Conservation (phyloP, 2,113 vertebrate genomes). For the Cairina moschata region DNA sequence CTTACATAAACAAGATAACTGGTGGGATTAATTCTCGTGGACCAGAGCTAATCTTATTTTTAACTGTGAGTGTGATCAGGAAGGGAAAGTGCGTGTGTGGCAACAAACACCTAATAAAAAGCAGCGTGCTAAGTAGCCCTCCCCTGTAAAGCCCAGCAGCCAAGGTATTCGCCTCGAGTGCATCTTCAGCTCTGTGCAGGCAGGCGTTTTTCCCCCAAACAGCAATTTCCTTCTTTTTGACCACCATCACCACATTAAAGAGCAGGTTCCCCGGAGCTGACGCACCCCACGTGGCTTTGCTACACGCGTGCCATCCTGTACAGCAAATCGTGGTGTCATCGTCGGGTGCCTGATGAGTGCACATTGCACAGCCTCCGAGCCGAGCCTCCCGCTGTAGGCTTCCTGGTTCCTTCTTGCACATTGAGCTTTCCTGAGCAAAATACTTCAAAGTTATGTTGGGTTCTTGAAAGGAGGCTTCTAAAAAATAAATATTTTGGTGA, state of each 20-base stretch:
- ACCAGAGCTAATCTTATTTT: slow-evolving; percentile 65
- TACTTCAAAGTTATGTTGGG: background rate
- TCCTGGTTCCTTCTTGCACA: background rate
- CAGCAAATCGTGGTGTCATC: background rate
- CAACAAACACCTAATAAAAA: slow-evolving; percentile 1
- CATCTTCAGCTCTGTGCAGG: background rate
- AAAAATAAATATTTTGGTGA: background rate
- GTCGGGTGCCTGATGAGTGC: slow-evolving; percentile 4
- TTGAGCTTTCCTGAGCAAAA: background rate
- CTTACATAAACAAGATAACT: slow-evolving; percentile 68
- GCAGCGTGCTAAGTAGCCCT: background rate
- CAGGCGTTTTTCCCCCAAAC: background rate
- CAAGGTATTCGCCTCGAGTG: background rate
- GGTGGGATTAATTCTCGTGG: slow-evolving; percentile 53
- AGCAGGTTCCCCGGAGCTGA: background rate
- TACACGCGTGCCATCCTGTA: background rate
- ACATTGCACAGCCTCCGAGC: background rate
- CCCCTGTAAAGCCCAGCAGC: background rate
- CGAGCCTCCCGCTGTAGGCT: background rate
- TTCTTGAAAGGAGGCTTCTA: background rate
- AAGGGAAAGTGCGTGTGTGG: slow-evolving; percentile 14
- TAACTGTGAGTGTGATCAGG: slow-evolving; percentile 60
- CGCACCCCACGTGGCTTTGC: background rate
- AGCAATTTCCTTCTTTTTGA: background rate
- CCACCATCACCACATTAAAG: background rate